Conservation (phyloP, 2,888 invertebrate species). For the Caenorhabditis sp. region DNA sequence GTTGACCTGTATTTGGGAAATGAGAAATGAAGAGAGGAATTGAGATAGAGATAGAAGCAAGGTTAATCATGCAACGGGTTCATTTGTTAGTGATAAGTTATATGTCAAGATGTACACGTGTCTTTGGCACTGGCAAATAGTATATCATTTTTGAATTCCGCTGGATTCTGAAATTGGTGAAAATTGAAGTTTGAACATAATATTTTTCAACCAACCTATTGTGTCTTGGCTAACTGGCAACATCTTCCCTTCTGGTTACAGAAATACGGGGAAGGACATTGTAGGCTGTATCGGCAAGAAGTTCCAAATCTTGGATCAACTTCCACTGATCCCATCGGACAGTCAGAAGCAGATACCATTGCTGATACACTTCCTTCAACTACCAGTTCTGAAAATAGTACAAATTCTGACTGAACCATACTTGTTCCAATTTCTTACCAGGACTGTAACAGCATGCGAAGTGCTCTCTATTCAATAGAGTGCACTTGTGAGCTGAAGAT, state of each 20-base stretch:
- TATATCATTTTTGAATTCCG: too few relatives aligned
- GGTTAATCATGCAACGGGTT: constrained; percentile 53
- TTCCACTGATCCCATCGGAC: constrained; percentile 69
- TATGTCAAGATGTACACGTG: constrained; percentile 50
- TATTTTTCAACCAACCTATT: constrained; percentile 10
- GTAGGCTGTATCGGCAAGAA: constrained; percentile 72
- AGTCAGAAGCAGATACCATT: constrained; percentile 46
- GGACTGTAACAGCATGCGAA: constrained; percentile 62
- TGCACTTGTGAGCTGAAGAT: constrained; percentile 71
- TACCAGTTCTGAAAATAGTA: constrained; percentile 8
- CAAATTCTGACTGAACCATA: too few relatives aligned
- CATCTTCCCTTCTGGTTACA: constrained; percentile 74
- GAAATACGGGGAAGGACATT: constrained; percentile 77
- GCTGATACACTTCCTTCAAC: constrained; percentile 42
- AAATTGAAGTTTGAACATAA: neutral
- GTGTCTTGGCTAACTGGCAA: constrained; percentile 60
- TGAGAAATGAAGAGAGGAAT: neutral
- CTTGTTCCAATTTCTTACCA: constrained; percentile 7
- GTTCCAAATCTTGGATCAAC: constrained; percentile 71
- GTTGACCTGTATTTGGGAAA: constrained; percentile 56
- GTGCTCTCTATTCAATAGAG: constrained; percentile 45
- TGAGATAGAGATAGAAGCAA: constrained; percentile 10
- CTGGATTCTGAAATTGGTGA: constrained; percentile 16
- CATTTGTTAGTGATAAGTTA: constrained; percentile 44
- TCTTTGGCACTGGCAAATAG: constrained; percentile 49